Percentiles rank a stretch among this genome's conserved stretches.
Conservation (phyloP, 64 coral and sea anemone genomes). For the Acropora yongei region DNA sequence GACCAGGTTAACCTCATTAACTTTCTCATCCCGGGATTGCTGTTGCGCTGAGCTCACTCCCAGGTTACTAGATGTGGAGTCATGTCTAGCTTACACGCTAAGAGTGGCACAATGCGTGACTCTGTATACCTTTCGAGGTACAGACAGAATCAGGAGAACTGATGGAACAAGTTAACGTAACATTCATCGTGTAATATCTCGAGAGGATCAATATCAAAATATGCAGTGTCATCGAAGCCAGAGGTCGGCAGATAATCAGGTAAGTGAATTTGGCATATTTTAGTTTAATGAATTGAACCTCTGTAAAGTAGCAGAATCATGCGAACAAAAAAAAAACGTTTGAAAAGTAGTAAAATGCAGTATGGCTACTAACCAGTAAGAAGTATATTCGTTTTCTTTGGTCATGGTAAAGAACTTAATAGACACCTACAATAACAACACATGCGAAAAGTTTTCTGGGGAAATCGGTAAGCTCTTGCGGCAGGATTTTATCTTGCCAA, state of each 20-base stretch:
- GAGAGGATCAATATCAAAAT: no score
- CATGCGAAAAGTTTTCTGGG: background rate
- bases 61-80: conserved; percentile 15
- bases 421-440: background rate
- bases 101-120: background rate
- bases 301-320: background rate
- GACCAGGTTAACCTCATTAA: conserved; percentile 20
- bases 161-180: background rate
- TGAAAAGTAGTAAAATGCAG: background rate
- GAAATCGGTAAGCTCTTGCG: background rate
- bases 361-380: background rate
- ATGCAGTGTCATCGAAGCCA: no score
- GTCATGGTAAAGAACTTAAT: background rate
- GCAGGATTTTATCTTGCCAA: background rate
- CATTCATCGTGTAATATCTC: no score
- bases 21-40: background rate
- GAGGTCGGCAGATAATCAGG: no score
- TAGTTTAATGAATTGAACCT: background rate
- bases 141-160: conserved; percentile 19
- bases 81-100: background rate
- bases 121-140: conserved; percentile 3
- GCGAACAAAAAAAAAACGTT: background rate
- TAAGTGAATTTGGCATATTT: no score
- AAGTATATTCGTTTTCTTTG: background rate
- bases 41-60: conserved; percentile 17